A percentile compares a stretch with the other conserved stretches of the same genome.
Conservation (phyloP, 2,888 invertebrate genomes). For the Bimastos eiseni region DNA sequence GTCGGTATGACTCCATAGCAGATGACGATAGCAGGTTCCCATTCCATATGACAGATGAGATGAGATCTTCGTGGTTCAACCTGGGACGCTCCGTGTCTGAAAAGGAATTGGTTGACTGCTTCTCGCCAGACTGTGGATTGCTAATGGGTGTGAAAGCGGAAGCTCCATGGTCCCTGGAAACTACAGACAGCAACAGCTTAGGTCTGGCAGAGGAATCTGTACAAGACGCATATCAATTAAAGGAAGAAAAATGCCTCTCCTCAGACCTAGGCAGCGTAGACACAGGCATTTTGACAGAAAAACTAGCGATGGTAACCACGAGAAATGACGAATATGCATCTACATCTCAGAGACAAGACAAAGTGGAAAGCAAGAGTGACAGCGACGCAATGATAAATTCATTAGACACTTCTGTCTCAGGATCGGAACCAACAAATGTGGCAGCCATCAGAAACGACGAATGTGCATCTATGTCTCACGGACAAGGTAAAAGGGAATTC, state of each 20-base stretch:
- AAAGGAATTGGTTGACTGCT: not conserved
- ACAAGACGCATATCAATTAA: not conserved
- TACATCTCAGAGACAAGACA: not conserved
- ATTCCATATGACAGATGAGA: not conserved
- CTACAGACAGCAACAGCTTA: not conserved
- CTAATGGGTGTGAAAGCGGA: not conserved
- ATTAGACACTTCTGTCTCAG: not conserved
- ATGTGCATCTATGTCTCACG: not conserved
- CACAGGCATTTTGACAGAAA: too few species aligned
- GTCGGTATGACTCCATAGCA: not conserved
- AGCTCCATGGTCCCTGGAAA: not conserved
- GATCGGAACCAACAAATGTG: not conserved
- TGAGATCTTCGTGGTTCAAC: not conserved
- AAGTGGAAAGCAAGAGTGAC: not conserved
- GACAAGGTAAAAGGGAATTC: not conserved
- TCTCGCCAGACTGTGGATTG: not conserved
- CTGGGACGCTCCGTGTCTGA: not conserved
- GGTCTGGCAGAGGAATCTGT: not conserved
- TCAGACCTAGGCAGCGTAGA: not conserved
- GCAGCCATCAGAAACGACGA: not conserved
- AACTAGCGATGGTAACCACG: not conserved
- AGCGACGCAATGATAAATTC: not conserved
- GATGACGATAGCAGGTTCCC: conserved; percentile 6
- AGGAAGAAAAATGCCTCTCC: not conserved
- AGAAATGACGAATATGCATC: not conserved